These are phyloP conservation scores for Sipha flava DNA, from an alignment of 1,140 invertebrate species.

Conservation along the genomic window DNA sequence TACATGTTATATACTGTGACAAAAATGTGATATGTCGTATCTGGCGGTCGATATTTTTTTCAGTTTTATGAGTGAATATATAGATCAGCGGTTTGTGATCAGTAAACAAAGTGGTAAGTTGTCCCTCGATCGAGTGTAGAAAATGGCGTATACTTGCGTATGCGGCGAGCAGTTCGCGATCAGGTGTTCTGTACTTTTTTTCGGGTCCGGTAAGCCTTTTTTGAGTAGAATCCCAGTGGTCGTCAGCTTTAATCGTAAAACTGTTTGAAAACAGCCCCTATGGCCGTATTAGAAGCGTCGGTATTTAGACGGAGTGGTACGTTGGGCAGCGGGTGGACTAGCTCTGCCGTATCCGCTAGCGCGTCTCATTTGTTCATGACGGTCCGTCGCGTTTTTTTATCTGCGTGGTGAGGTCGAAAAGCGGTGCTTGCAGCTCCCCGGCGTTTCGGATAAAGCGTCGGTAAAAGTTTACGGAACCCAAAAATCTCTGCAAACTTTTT, in stretches of 20 bases:
- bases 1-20: not conserved
- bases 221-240: conserved; percentile 42
- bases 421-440: not conserved
- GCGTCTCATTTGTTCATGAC: conserved; percentile 40
- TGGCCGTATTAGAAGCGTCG: not conserved
- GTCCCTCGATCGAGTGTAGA: not conserved
- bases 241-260: not conserved
- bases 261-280: not conserved
- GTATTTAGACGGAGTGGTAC: not conserved
- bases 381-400: not conserved
- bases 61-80: not conserved
- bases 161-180: conserved; percentile 46
- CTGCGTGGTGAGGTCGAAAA: not conserved
- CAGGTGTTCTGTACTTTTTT: conserved; percentile 40
- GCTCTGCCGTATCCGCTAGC: conserved; percentile 19
- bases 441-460: conserved; percentile 24
- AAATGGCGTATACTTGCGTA: conserved; percentile 45
- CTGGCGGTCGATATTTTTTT: not conserved
- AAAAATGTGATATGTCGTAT: not conserved
- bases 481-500: conserved; percentile 30
- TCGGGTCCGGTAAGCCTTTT: too few relatives aligned
- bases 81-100: not conserved
- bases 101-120: not conserved
- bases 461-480: conserved; percentile 35
- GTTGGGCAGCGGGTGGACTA: conserved; percentile 6